phyloP scores from a whole-genome alignment of 2,888 invertebrate species.

The Sphinx pinastri region DNA sequence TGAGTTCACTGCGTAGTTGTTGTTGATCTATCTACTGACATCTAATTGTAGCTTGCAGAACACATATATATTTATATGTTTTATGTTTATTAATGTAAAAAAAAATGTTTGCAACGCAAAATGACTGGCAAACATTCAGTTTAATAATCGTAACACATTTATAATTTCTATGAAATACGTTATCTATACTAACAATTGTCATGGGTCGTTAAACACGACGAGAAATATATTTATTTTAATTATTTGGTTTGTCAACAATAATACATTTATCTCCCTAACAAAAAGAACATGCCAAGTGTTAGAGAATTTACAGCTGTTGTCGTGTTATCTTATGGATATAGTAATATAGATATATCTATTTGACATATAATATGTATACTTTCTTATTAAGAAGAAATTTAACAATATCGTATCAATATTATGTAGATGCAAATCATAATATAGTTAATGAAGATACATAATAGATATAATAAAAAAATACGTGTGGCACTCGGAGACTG shows the following conservation, averaged over 20 bases:
- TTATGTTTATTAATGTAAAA: background rate
- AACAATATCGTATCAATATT: too few species aligned
- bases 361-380: too few species aligned
- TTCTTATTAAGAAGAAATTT: too few species aligned
- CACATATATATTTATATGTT: background rate
- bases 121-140: background rate
- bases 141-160: background rate
- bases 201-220: constrained; percentile 2
- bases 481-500: too few species aligned
- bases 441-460: too few species aligned
- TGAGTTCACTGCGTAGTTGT: background rate
- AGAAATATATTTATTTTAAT: constrained; percentile 14
- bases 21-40: background rate
- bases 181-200: background rate
- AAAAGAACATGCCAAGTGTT: background rate
- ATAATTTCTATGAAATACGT: background rate
- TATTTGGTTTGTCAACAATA: constrained; percentile 4
- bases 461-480: too few species aligned
- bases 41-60: background rate
- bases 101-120: background rate
- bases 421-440: too few species aligned
- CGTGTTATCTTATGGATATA: background rate
- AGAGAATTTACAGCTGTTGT: constrained; percentile 17
- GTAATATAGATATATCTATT: too few species aligned
- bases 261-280: background rate